phyloP scores from a whole-genome alignment of 2,797 vertebrate genomes.

The Phoxinus dragarum region DNA sequence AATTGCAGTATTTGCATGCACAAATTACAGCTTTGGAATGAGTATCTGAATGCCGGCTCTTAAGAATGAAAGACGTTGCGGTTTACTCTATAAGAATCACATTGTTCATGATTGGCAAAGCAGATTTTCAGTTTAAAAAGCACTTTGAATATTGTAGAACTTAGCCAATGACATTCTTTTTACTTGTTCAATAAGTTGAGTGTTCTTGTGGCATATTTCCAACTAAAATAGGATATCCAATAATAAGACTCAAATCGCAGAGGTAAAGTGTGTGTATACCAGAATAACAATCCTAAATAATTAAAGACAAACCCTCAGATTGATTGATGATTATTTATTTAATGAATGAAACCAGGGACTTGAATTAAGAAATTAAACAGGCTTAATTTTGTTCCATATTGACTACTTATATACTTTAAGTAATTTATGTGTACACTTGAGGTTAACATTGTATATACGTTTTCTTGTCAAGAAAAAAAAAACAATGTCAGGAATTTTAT shows the following conservation, averaged over 20 bases:
- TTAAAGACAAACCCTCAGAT: not conserved
- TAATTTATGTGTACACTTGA: not conserved
- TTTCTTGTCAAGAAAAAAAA: not conserved
- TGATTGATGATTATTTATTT: not conserved
- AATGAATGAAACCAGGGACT: no score
- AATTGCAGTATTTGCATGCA: not conserved
- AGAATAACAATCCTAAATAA: not conserved
- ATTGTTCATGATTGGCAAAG: not conserved
- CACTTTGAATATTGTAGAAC: not conserved
- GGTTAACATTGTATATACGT: not conserved
- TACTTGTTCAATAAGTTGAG: not conserved
- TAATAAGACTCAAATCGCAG: no score
- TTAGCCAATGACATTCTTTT: not conserved
- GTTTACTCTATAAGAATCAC: not conserved
- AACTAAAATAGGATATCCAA: not conserved
- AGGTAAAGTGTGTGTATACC: not conserved
- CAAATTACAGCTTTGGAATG: conserved; percentile 7
- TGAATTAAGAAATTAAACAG: not conserved
- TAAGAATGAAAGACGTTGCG: not conserved
- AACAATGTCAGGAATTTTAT: not conserved
- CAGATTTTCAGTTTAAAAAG: no score
- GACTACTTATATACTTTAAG: not conserved
- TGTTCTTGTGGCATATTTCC: not conserved
- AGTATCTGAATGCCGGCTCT: not conserved
- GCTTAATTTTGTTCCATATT: not conserved